Base-by-base conservation (phyloP, 2,888 invertebrate genomes). In the Tuberolachnus salignus region DNA sequence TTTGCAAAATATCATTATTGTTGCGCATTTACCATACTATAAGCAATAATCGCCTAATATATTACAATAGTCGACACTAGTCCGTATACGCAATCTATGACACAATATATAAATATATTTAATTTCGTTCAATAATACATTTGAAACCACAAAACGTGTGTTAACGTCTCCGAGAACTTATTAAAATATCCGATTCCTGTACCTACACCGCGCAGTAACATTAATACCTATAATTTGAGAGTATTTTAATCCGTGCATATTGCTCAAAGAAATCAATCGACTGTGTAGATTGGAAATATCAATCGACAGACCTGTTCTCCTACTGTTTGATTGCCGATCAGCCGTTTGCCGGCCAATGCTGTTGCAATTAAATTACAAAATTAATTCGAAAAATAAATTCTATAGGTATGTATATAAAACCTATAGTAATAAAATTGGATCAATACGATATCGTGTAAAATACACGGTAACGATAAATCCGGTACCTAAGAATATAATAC, bases 211-310 rank as follows among this genome's bases (percentile, higher is more conserved):
- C 10, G 34, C 34, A 14, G 2, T 69, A 34, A 34, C 34, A 34
- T 34, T 34, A 4, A 34, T 59, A 21, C 1, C 3, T 34, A 34
- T 9, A 23, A 34, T 34, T 34, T 34, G 1, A 34, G 0, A 1
- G 8, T 34, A n/a, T 4, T 34, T 34, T 13, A 67, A 69, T 34
- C 26, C 19, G 34, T 1, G 42, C 23, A 6, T 70, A 23, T 23
- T n/a, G n/a, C 55, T 70, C 6, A 44, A 57, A 55, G n/a, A 71
- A 71, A 57, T 23, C 44, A n/a, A 71, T 70, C 42, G 1, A 10
- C 10, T 21, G 23, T 21, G 23, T n/a, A 57, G n/a, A 42, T 23
- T n/a, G n/a, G 13, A 46, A 55, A 55, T 70, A 42, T 44, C 16
- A 21, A 67, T 67, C 34, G 46, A 13, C 13, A 34, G 3, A 61